These are phyloP conservation scores for Geotrypetes seraphini DNA, from an alignment of 2,797 vertebrate species.

Conservation along the genomic window DNA sequence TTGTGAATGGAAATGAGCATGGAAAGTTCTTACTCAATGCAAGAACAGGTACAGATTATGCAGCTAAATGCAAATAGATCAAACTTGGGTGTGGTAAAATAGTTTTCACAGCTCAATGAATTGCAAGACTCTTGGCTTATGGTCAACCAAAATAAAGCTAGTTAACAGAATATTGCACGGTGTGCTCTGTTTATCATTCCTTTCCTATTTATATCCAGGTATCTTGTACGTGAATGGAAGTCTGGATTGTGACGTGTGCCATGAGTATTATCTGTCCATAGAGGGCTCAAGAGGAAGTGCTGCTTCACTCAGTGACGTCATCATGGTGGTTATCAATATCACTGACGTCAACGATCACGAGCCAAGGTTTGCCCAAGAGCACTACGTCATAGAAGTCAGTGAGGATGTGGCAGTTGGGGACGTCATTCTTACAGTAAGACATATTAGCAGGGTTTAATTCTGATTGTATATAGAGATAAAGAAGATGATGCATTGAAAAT, in stretches of 20 bases:
- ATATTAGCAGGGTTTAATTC: no score
- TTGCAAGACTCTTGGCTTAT: no score
- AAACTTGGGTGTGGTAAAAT: no score
- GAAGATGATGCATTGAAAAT: no score
- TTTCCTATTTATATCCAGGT: conserved; percentile 27
- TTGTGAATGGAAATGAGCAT: conserved; percentile 77
- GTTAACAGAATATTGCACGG: no score
- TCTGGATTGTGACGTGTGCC: conserved; percentile 78
- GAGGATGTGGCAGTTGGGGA: conserved; percentile 73
- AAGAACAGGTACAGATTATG: conserved; percentile 67
- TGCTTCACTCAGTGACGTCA: conserved; percentile 67
- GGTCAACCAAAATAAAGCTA: no score
- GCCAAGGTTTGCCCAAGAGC: conserved; percentile 65
- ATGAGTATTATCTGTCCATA: conserved; percentile 77
- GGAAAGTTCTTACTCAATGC: conserved; percentile 69
- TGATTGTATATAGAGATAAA: no score
- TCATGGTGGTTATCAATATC: conserved; percentile 78
- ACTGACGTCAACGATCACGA: conserved; percentile 85
- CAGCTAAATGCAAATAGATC: no score
- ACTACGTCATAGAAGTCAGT: conserved; percentile 57
- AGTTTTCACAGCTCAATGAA: no score
- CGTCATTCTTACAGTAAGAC: conserved; percentile 67
- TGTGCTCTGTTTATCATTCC: neutral
- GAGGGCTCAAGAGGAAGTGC: conserved; percentile 75
- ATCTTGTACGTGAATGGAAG: conserved; percentile 58